Evolutionary conservation across 2,888 invertebrate genomes (phyloP), one percentile per base, ranked within the genome.

Genomic region (Acleris cristana): DNA sequence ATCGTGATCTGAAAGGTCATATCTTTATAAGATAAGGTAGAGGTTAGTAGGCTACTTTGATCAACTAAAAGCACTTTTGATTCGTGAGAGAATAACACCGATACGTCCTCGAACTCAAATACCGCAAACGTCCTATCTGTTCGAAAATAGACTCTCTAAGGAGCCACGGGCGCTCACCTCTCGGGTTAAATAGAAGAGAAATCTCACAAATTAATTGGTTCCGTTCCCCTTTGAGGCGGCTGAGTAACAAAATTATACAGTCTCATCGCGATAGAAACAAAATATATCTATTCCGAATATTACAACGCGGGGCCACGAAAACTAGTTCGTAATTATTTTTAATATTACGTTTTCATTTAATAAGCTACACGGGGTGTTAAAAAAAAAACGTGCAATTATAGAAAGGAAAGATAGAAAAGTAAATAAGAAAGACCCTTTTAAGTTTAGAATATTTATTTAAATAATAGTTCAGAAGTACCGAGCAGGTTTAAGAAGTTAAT

Each of bases 231-330:
- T 67, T 67, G 67, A 63, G 57, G 56, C 55, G 34, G 57, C 53
- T 52, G 62, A 67, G 58, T 67, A 67, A 67, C 67, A 63, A 63
- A 67, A 67, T 67, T 67, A 67, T 67, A 66, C 57, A 58, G 66
- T 53, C 57, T 67, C 67, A 67, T 67, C 67, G 61, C 45, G 62
- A 62, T 63, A 62, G 62, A 67, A 63, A 63, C 67, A 67, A 58
- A 62, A 63, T 62, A 63, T 67, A 62, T 23, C 30, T 53, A 66
- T 56, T 40, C 19, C 3, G n/a, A 54, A 67, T 63, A 63, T 58
- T 40, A 57, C 53, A 7, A 6, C 26, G 10, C 52, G 18, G 57
- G 40, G 67, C 67, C 62, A 67, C 30, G 23, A 67, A 8, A 21
- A 12, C 10, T 5, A 23, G 14, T 7, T 40, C 21, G 1, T 34